Conservation (phyloP, 2,113 vertebrate genomes). For the Callocephalon fimbriatum region DNA sequence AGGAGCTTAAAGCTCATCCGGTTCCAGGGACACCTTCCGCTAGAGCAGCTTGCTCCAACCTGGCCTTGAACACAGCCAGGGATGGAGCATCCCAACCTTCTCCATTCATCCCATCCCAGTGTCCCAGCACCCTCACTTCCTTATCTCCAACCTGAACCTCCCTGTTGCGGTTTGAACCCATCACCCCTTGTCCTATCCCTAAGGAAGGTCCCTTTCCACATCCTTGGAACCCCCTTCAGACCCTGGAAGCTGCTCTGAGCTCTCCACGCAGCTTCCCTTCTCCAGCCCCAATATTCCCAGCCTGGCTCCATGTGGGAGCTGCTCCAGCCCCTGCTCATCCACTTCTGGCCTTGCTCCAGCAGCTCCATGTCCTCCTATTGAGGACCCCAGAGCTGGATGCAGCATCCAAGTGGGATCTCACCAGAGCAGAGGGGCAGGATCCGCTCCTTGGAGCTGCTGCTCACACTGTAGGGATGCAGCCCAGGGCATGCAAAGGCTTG, state of each 20-base stretch:
- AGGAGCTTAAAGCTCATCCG: background rate
- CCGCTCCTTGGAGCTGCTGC: background rate
- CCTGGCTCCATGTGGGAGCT: background rate
- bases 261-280: too few relatives aligned
- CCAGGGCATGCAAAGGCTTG: background rate
- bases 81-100: background rate
- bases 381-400: background rate
- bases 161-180: too few relatives aligned
- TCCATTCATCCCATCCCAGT: background rate
- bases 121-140: background rate
- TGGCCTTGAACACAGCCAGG: too few relatives aligned
- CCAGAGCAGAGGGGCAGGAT: background rate
- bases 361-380: background rate
- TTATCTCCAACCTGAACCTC: too few relatives aligned
- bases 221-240: background rate
- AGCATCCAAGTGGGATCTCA: background rate
- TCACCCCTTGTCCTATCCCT: too few relatives aligned
- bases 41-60: background rate
- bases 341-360: background rate
- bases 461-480: background rate
- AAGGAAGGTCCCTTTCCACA: too few relatives aligned
- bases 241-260: background rate
- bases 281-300: background rate
- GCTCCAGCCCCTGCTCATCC: background rate
- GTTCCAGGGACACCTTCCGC: background rate